These are phyloP conservation scores for Drosophila kuntzei DNA, from an alignment of 2,888 invertebrate species.

Conservation along the genomic window DNA sequence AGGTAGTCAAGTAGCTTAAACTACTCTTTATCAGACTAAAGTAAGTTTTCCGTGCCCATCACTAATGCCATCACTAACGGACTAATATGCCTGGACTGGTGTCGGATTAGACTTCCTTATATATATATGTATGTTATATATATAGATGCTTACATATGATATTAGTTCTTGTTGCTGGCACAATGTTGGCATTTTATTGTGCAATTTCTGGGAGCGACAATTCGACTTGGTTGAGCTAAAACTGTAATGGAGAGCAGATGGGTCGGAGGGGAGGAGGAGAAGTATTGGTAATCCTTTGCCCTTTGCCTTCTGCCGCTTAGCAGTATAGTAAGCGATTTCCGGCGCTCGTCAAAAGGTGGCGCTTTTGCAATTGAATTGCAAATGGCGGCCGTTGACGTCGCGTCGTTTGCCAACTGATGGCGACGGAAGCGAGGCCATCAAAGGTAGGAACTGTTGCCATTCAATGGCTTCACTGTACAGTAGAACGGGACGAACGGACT, in stretches of 20 bases:
- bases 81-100: background rate
- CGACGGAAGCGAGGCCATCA: slow-evolving; percentile 78
- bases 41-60: background rate
- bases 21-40: background rate
- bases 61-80: slow-evolving; percentile 8
- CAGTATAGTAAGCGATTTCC: slow-evolving; percentile 82
- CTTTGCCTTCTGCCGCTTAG: slow-evolving; percentile 53
- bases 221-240: slow-evolving; percentile 10
- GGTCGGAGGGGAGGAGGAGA: background rate
- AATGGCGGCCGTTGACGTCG: slow-evolving; percentile 73
- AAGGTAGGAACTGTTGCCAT: slow-evolving; percentile 60
- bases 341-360: slow-evolving; percentile 76
- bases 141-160: slow-evolving; percentile 28
- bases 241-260: background rate
- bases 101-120: slow-evolving; percentile 21
- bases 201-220: slow-evolving; percentile 57
- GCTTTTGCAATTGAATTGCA: slow-evolving; percentile 81
- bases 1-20: too few relatives aligned
- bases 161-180: slow-evolving; percentile 55
- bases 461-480: slow-evolving; percentile 54
- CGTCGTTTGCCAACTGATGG: slow-evolving; percentile 59
- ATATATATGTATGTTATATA: background rate
- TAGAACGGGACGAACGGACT: slow-evolving; percentile 5
- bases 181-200: slow-evolving; percentile 72
- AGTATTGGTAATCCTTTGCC: slow-evolving; percentile 62